Evolutionary conservation across 2,797 vertebrate genomes (phyloP).

Genomic region (Pelodytes ibericus): DNA sequence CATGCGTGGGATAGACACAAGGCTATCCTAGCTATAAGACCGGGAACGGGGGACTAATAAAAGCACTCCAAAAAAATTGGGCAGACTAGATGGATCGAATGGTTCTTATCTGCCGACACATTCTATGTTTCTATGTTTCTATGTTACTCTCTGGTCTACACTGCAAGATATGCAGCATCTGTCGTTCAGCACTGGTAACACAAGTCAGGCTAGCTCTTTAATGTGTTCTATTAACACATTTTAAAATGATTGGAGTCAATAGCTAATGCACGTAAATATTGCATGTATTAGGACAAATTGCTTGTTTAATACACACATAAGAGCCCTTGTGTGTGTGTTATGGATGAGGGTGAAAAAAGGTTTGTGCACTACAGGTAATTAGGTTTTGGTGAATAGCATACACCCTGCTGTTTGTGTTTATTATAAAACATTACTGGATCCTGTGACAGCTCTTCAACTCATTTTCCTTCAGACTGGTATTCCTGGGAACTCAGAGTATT

Average conservation of each 20-base stretch:
- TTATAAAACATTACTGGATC: not conserved
- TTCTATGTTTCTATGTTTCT: too few relatives aligned
- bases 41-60: too few relatives aligned
- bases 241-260: constrained; percentile 61
- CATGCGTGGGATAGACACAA: too few relatives aligned
- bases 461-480: not conserved
- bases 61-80: too few relatives aligned
- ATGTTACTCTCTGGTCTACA: too few relatives aligned
- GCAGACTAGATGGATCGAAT: too few relatives aligned
- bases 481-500: not conserved
- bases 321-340: constrained; percentile 5
- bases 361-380: constrained; percentile 10
- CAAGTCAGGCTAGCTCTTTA: constrained; percentile 1
- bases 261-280: constrained; percentile 64
- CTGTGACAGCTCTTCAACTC: not conserved
- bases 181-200: not conserved
- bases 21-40: too few relatives aligned
- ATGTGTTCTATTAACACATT: constrained; percentile 49
- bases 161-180: not conserved
- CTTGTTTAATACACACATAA: constrained; percentile 25
- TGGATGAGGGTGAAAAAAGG: constrained; percentile 1
- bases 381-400: not conserved
- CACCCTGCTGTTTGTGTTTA: constrained; percentile 15
- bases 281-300: constrained; percentile 58
- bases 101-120: too few relatives aligned